Evolutionary conservation across 2,797 vertebrate species (phyloP).

Genomic region (Sebastes taczanowskii): DNA sequence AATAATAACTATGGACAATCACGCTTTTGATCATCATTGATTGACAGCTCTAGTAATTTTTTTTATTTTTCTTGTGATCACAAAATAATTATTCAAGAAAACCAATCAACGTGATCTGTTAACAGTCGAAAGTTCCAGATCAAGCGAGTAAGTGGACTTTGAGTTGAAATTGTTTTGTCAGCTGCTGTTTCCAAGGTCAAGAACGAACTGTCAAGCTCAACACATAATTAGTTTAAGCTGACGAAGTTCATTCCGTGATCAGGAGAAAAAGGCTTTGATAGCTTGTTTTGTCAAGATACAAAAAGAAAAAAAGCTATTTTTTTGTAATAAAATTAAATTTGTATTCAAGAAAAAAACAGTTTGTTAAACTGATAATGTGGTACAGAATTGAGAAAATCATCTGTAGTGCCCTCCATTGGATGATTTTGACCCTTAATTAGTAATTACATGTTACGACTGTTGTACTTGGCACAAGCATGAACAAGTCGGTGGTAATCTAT

Average conservation of each 20-base stretch:
- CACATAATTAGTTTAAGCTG: neutral
- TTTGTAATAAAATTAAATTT: neutral
- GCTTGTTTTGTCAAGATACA: neutral
- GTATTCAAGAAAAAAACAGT: neutral
- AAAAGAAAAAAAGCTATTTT: neutral
- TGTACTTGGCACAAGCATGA: conserved; percentile 13
- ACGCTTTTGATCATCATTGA: too few relatives aligned
- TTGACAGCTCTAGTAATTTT: neutral
- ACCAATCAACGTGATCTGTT: neutral
- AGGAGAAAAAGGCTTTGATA: neutral
- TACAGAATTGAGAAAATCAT: neutral
- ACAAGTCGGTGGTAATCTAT: conserved; percentile 33
- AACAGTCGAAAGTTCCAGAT: neutral
- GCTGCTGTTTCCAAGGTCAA: neutral
- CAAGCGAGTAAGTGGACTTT: neutral
- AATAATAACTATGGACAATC: too few relatives aligned
- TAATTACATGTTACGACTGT: neutral
- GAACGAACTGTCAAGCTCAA: neutral
- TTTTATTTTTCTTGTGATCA: neutral
- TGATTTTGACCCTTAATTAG: neutral
- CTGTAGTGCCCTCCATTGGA: neutral
- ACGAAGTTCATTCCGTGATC: neutral
- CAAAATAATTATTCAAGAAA: neutral
- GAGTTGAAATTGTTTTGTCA: neutral
- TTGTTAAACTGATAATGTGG: neutral